Percentiles rank a stretch among this genome's conserved stretches.
These are phyloP conservation scores for Helicoverpa zea DNA, from an alignment of 1,140 invertebrate genomes.

Conservation along the genomic window DNA sequence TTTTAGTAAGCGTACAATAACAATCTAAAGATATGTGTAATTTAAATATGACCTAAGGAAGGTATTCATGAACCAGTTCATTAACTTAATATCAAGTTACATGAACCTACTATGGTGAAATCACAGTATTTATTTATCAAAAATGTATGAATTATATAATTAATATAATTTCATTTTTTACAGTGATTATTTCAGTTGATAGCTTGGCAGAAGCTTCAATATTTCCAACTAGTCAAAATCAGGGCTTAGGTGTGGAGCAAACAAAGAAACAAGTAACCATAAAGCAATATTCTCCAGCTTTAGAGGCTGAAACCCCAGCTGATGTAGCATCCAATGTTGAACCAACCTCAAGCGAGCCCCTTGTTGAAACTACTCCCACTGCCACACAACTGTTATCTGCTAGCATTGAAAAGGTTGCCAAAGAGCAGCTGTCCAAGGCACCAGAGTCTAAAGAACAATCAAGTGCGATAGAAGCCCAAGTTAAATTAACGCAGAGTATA, in stretches of 20 bases:
- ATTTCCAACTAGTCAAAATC: conserved; percentile 79
- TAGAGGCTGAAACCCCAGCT: conserved; percentile 62
- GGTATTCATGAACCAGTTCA: too few relatives aligned
- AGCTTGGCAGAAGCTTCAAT: conserved; percentile 75
- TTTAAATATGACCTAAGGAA: too few relatives aligned
- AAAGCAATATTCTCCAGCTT: conserved; percentile 59
- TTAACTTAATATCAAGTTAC: too few relatives aligned
- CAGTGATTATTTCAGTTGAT: conserved; percentile 82
- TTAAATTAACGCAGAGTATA: conserved; percentile 78
- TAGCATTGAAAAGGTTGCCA: conserved; percentile 80
- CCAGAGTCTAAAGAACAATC: conserved; percentile 61
- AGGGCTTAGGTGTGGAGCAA: conserved; percentile 60
- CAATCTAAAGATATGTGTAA: not conserved
- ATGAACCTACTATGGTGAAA: too few relatives aligned
- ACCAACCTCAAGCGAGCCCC: conserved; percentile 60
- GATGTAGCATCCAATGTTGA: conserved; percentile 65
- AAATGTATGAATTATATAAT: too few relatives aligned
- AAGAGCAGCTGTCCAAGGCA: conserved; percentile 60
- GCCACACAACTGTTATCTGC: conserved; percentile 75
- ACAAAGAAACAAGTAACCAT: conserved; percentile 60
- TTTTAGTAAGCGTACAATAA: conserved; percentile 5
- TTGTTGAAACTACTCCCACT: conserved; percentile 57
- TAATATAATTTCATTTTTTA: conserved; percentile 54
- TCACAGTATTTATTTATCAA: too few relatives aligned
- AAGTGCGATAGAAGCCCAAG: conserved; percentile 78